Conservation (phyloP, 2,113 vertebrate species). For the Spea multiplicata region DNA sequence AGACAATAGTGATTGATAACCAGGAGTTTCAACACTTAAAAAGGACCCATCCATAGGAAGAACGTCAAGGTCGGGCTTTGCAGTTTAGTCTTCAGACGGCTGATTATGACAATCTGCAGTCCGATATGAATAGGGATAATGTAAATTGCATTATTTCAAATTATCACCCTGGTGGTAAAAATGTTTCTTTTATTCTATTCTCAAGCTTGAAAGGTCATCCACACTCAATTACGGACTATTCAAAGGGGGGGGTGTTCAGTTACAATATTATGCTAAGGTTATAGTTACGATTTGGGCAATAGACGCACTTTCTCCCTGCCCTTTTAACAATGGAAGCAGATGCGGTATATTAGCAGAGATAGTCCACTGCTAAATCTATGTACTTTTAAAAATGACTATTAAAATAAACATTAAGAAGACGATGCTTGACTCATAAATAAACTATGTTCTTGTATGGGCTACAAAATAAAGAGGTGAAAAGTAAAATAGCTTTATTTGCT, state of each 20-base stretch:
- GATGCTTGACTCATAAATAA: background rate
- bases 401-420: background rate
- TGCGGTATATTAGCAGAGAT: background rate
- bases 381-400: background rate
- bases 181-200: slow-evolving; percentile 10
- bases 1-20: slow-evolving; percentile 40
- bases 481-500: background rate
- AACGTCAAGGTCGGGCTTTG: slow-evolving; percentile 13
- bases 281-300: slow-evolving; percentile 2
- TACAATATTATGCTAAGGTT: slow-evolving; percentile 11
- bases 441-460: background rate
- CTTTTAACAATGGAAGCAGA: slow-evolving; percentile 28
- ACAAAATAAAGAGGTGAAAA: background rate
- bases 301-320: slow-evolving; percentile 7
- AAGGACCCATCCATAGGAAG: slow-evolving; percentile 5
- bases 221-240: slow-evolving; percentile 38
- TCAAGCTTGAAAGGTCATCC: slow-evolving; percentile 38
- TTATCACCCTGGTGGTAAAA: slow-evolving; percentile 9
- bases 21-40: slow-evolving; percentile 18
- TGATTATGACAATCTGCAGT: slow-evolving; percentile 14
- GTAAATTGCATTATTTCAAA: slow-evolving; percentile 21
- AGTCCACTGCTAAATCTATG: background rate
- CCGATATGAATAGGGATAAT: slow-evolving; percentile 16
- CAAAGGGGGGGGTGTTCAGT: slow-evolving; percentile 21
- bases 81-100: background rate